Evolutionary conservation across 2,113 vertebrate species (phyloP), one percentile per base, ranked within the genome.

Genomic region (Tor tambroides): DNA sequence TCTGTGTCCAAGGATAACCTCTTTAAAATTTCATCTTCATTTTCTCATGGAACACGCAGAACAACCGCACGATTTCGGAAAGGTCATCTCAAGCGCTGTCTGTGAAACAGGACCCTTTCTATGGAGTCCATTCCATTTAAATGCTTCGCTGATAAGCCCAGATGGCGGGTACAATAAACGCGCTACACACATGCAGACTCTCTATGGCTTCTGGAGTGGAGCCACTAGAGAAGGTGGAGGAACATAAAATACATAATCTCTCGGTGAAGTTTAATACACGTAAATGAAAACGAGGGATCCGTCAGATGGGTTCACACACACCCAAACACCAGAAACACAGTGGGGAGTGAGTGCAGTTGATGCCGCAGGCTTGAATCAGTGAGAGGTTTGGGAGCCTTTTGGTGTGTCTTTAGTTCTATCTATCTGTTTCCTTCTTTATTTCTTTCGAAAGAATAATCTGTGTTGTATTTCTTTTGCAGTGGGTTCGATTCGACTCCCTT

Each of bases 11-110:
- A 71, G 65, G 54, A 83, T 83, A 83, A 54, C 56, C 54, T 51
- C 67, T 85, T 81, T 59, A 69, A 84, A 78, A 78, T 72, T n/a
- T 12, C 5, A 87, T 84, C 65, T 79, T 67, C 46, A 78, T 83
- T 87, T 84, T 71, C 61, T 82, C 69, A 30, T 5, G 23, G 32
- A 51, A 17, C 32, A 28, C 7, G 0, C 4, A 35, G 41, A 80
- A 51, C 79, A 59, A 80, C 28, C 8, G 56, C 8, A 35, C 2
- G 49, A 38, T 71, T 54, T 49, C 4, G 2, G 14, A 74, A 74
- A 74, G 69, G 32, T 84, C 83, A 59, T 59, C 83, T 51, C 11
- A 54, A 69, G 43, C n/a, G 0, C 2, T 46, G n/a, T 81, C 38
- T 65, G 26, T 71, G 43, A 82, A 67, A 67, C 80, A 69, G 41